Evolutionary conservation across 2,113 vertebrate genomes (phyloP).

Genomic region (Trematocara stigmaticum): DNA sequence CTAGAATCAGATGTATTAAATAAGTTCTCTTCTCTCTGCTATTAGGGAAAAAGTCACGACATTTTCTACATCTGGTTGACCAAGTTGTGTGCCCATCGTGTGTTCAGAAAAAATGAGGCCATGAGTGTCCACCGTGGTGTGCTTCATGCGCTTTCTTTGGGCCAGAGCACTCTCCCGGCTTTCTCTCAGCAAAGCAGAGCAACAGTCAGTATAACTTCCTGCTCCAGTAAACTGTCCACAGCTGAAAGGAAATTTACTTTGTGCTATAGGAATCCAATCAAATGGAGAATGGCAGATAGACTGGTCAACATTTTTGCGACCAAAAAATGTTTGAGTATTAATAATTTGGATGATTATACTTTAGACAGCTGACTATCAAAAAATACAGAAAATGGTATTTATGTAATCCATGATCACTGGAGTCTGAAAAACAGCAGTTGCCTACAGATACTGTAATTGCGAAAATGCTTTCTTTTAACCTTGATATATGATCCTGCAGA

Average conservation of each 20-base stretch:
- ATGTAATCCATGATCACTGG: not conserved
- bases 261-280: not conserved
- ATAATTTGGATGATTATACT: not conserved
- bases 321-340: not conserved
- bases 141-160: conserved; percentile 62
- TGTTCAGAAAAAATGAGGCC: conserved; percentile 73
- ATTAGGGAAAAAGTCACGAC: conserved; percentile 84
- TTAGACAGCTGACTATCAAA: not conserved
- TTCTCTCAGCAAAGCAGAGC: conserved; percentile 47
- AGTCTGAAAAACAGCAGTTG: not conserved
- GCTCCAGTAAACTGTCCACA: not conserved
- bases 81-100: conserved; percentile 83
- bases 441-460: not conserved
- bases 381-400: not conserved
- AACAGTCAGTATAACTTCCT: conserved; percentile 42
- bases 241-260: not conserved
- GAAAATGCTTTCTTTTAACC: not conserved
- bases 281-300: not conserved
- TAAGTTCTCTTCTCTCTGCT: not conserved
- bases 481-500: not conserved
- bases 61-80: conserved; percentile 87
- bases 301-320: not conserved
- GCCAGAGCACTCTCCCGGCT: conserved; percentile 28
- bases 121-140: conserved; percentile 67
- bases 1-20: not conserved